Evolutionary conservation across 2,113 vertebrate species (phyloP), one percentile per base, ranked within the genome.

Genomic region (Dicerorhinus sumatrensis): DNA sequence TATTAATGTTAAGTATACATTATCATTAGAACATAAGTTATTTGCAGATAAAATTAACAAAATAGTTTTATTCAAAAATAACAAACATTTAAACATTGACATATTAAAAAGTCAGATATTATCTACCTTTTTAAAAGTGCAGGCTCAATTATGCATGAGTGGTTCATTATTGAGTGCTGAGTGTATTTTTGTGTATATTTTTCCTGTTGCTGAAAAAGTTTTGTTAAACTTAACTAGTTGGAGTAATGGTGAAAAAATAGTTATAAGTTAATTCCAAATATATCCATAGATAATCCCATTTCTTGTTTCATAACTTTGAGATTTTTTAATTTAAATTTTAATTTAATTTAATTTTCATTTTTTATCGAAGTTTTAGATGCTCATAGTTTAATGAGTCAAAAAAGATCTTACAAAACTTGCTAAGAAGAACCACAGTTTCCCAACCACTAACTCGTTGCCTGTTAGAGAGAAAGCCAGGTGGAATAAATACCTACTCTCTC

Each of bases 241-340:
- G 8, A 94, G 11, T 63, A 93, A 84, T 54, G 25, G 46, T 89
- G n/a, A 86, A 93, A 94, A 94, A 33, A 72, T 36, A 76, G 84
- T 73, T 75, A 13, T 51, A 69, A 58, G 9, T 54, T 82, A 63
- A 75, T 75, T 91, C 11, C 60, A 77, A 46, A 36, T 56, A 56
- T 72, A 84, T 94, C 25, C 23, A 21, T 60, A 84, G 62, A 39
- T 86, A 73, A 65, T 92, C 21, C 63, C n/a, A 72, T 77, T 82
- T 80, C 65, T 69, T 96, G 8, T 80, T 91, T 86, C 63, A 86
- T 85, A 76, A 72, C 20, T 87, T 83, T 51, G 42, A 29, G 16
- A 36, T 79, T 76, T 84, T 93, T 89, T 21, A 60, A 65, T 93
- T 77, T 58, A 84, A 54, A 60, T 70, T 70, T 72, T 33, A 39